A percentile compares a stretch with the other conserved stretches of the same genome.
phyloP scores from a whole-genome alignment of 2,113 vertebrate species.

The Lagopus leucura region DNA sequence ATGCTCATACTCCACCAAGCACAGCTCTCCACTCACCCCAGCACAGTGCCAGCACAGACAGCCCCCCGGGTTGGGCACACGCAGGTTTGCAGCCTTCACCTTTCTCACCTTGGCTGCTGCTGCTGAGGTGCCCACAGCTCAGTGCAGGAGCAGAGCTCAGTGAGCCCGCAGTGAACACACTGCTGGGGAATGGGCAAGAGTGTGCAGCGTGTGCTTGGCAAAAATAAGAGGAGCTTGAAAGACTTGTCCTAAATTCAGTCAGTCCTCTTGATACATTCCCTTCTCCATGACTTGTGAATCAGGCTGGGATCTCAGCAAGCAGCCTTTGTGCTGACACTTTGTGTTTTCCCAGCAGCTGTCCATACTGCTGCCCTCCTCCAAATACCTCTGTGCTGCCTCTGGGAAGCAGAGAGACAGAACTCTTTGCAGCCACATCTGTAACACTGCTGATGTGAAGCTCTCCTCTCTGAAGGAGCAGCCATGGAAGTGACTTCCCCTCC shows the following conservation, averaged over 20 bases:
- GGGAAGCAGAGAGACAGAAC: neutral
- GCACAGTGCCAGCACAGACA: neutral
- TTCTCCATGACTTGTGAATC: neutral
- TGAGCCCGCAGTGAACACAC: too few relatives aligned
- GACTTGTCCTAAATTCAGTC: neutral
- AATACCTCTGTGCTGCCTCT: neutral
- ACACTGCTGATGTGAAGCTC: neutral
- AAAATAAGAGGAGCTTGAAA: neutral
- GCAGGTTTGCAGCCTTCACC: neutral
- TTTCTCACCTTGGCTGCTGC: fast-evolving
- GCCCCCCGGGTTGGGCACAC: neutral
- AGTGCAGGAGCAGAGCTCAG: neutral
- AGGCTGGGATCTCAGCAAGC: neutral
- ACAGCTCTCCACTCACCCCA: too few relatives aligned
- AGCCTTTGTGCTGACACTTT: neutral
- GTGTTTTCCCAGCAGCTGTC: neutral
- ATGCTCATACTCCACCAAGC: neutral
- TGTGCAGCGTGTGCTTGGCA: neutral
- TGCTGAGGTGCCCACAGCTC: neutral
- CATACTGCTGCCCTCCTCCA: neutral
- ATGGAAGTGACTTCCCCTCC: neutral
- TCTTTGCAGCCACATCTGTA: neutral
- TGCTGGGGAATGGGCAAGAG: neutral
- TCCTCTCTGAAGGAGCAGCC: neutral
- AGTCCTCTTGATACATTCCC: neutral